These are phyloP conservation scores for Aphaenogaster floridana DNA, from an alignment of 1,140 invertebrate species.

Conservation along the genomic window DNA sequence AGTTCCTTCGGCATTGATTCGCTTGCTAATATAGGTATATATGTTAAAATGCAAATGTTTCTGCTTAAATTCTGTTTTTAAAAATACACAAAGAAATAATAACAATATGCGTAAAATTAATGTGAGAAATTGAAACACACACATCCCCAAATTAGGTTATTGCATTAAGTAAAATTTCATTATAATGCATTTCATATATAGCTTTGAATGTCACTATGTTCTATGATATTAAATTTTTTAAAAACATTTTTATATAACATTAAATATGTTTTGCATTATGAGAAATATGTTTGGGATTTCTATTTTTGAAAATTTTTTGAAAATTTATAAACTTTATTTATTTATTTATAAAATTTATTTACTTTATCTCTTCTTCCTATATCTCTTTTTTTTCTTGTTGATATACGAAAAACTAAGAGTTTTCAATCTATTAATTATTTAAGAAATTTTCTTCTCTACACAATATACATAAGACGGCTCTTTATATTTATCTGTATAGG, in stretches of 20 bases:
- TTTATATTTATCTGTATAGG: constrained; percentile 87
- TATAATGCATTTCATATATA: neutral
- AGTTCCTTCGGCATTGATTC: neutral
- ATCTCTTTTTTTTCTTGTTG: neutral
- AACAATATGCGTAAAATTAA: constrained; percentile 9
- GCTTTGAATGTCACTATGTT: neutral
- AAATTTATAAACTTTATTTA: too few relatives aligned
- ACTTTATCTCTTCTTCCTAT: neutral
- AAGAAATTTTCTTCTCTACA: neutral
- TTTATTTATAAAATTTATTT: too few relatives aligned
- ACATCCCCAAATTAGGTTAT: neutral
- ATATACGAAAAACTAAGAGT: neutral
- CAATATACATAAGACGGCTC: neutral
- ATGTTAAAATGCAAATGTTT: neutral
- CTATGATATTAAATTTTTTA: neutral
- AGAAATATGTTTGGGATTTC: neutral
- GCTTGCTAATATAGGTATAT: neutral
- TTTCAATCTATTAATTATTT: neutral
- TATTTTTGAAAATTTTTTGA: neutral
- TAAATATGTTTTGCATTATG: neutral
- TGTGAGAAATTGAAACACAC: neutral
- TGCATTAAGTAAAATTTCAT: neutral
- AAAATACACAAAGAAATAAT: neutral
- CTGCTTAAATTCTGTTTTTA: neutral
- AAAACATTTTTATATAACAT: neutral